Conservation (phyloP, 2,888 invertebrate genomes). For the Osedax fenrisi region DNA sequence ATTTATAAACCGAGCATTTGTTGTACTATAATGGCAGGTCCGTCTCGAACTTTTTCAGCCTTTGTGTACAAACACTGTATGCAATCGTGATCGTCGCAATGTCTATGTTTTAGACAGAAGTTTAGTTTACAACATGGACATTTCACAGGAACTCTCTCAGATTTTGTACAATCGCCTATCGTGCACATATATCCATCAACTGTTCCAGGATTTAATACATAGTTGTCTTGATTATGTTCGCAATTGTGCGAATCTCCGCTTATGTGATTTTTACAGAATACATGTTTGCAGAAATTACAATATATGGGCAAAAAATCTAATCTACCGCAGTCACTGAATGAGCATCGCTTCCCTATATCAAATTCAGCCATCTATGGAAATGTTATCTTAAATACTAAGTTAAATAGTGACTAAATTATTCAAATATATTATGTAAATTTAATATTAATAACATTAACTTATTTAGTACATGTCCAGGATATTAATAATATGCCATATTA, state of each 20-base stretch:
- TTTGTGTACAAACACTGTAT: no score
- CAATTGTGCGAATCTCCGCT: neutral
- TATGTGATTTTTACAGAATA: neutral
- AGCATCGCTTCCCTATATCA: neutral
- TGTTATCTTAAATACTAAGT: neutral
- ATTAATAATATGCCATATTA: no score
- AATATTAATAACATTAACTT: no score
- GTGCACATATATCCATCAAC: neutral
- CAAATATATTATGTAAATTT: no score
- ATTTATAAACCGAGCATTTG: no score
- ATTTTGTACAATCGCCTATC: neutral
- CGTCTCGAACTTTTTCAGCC: no score
- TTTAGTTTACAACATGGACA: neutral
- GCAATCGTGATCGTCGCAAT: neutral
- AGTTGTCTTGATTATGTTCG: neutral
- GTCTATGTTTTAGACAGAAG: neutral
- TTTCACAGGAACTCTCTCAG: neutral
- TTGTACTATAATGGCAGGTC: no score
- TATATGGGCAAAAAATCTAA: neutral
- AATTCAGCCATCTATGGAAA: neutral
- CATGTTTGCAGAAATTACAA: neutral
- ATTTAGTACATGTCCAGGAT: no score
- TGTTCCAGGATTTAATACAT: neutral
- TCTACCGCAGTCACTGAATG: neutral
- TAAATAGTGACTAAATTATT: neutral